Percentiles rank a stretch among this genome's conserved stretches.
Conservation (phyloP, 2,113 vertebrate genomes). For the Eretmochelys imbricata region DNA sequence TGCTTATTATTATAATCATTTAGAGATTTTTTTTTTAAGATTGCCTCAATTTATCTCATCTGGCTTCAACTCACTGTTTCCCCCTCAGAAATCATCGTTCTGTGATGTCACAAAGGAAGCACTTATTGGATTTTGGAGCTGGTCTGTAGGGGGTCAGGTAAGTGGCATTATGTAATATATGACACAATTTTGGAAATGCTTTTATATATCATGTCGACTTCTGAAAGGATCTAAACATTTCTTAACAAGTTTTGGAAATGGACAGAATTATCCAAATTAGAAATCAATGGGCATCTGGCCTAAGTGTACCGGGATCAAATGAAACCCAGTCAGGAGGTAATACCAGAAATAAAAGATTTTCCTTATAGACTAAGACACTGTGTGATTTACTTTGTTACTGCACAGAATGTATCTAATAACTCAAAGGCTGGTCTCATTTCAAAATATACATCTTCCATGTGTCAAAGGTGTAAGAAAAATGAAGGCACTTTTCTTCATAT, state of each 20-base stretch:
- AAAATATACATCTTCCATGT: not conserved
- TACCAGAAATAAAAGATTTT: not conserved
- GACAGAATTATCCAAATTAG: not conserved
- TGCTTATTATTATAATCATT: not conserved
- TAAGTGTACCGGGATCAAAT: not conserved
- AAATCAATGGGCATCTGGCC: not conserved
- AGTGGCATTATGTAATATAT: not conserved
- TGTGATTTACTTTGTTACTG: not conserved
- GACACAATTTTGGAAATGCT: fast-evolving
- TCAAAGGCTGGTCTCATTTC: not conserved
- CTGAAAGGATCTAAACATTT: not conserved
- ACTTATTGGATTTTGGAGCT: not conserved
- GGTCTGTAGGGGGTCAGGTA: not conserved
- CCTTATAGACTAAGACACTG: not conserved
- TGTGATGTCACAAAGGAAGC: not conserved
- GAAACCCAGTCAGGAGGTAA: not conserved
- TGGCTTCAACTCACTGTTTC: not conserved
- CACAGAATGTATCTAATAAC: not conserved
- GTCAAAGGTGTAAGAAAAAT: not conserved
- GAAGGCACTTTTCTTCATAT: not conserved
- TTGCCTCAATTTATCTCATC: not conserved
- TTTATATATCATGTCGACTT: not conserved
- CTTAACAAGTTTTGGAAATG: not conserved
- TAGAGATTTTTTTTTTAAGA: not conserved
- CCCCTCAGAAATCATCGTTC: not conserved